These are phyloP conservation scores for Frieseomelitta varia DNA, from an alignment of 1,140 invertebrate genomes.

Conservation along the genomic window DNA sequence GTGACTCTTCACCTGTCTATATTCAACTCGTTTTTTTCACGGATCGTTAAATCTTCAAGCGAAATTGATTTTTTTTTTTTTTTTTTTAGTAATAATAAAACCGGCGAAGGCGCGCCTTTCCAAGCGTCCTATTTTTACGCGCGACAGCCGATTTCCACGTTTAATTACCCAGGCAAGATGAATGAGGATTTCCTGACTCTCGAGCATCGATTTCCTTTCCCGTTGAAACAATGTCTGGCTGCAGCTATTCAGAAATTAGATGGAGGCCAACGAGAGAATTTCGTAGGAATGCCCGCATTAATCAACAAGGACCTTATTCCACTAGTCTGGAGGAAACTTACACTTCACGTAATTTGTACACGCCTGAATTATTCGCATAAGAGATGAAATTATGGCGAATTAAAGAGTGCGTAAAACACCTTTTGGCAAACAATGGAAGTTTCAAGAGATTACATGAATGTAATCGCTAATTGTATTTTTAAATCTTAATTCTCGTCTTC, in stretches of 20 bases:
- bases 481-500: background rate
- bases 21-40: too few species aligned
- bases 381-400: slow-evolving; percentile 28
- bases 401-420: background rate
- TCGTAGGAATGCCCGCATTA: slow-evolving; percentile 47
- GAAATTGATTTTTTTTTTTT: background rate
- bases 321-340: background rate
- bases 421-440: background rate
- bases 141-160: slow-evolving; percentile 21
- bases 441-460: background rate
- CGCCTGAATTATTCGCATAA: background rate
- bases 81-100: background rate
- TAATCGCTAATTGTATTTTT: background rate
- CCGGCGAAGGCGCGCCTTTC: background rate
- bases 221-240: slow-evolving; percentile 40
- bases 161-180: slow-evolving; percentile 47
- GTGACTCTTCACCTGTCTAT: background rate
- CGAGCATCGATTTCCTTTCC: slow-evolving; percentile 56
- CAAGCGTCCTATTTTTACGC: background rate
- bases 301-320: slow-evolving; percentile 26
- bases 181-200: slow-evolving; percentile 21
- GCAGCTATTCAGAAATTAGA: slow-evolving; percentile 34
- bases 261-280: slow-evolving; percentile 42
- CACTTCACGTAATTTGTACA: slow-evolving; percentile 36
- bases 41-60: background rate